Percentiles rank a stretch among this genome's conserved stretches.
Evolutionary conservation across 2,888 invertebrate genomes (phyloP).

Genomic region (Tachina fera): DNA sequence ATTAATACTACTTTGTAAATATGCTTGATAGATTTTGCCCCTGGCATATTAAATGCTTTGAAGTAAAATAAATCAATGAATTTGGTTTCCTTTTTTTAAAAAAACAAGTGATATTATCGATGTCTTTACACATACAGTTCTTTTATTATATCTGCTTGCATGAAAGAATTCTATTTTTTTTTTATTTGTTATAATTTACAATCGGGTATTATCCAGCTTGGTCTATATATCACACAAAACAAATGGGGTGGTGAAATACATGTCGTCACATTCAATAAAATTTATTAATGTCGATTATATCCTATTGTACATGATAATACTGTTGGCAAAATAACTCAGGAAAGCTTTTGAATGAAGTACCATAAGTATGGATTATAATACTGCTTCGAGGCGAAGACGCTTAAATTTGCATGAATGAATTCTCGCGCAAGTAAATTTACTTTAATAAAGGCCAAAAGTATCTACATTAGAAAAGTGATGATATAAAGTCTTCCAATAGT

Average conservation of each 20-base stretch:
- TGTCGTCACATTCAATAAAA: neutral
- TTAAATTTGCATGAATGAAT: neutral
- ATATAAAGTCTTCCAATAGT: too few relatives aligned
- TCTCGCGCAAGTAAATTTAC: neutral
- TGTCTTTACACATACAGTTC: neutral
- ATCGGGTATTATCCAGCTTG: neutral
- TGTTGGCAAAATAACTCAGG: neutral
- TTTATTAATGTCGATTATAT: neutral
- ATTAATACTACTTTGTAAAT: too few relatives aligned
- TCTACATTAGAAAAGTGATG: too few relatives aligned
- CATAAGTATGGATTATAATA: neutral
- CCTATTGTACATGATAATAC: neutral
- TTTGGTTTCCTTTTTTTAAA: neutral
- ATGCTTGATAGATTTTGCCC: too few relatives aligned
- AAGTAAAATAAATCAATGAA: conserved; percentile 14
- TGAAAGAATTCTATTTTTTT: neutral
- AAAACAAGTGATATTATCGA: neutral
- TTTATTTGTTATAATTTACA: neutral
- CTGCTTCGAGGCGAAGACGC: neutral
- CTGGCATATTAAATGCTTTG: neutral
- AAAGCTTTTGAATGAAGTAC: neutral
- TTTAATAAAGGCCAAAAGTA: neutral
- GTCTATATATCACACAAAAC: neutral
- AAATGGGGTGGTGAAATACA: neutral
- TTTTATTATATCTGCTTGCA: neutral